Evolutionary conservation across 2,113 vertebrate species (phyloP).

Genomic region (Pterocles burchelli): DNA sequence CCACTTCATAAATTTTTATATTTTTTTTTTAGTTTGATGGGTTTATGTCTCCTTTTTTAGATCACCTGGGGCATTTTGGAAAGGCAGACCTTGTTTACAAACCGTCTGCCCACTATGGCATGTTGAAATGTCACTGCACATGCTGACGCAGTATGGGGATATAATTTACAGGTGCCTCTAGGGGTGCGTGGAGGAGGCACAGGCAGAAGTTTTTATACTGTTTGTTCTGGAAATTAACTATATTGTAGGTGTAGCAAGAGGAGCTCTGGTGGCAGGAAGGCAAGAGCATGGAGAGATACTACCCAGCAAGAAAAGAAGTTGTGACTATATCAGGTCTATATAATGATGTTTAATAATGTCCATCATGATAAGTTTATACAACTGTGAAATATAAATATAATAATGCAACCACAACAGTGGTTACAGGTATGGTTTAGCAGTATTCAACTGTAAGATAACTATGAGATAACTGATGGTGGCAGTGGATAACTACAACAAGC

Average conservation of each 20-base stretch:
- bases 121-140: not conserved
- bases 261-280: not conserved
- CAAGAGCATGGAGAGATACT: not conserved
- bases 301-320: not conserved
- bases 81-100: not conserved
- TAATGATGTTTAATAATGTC: not conserved
- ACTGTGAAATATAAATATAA: not conserved
- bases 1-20: not conserved
- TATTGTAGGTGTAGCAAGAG: not conserved
- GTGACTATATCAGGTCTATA: not conserved
- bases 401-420: not conserved
- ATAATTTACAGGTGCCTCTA: not conserved
- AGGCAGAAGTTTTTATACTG: not conserved
- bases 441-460: not conserved
- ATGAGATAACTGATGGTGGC: not conserved
- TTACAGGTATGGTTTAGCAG: not conserved
- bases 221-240: not conserved
- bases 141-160: not conserved
- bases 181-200: not conserved
- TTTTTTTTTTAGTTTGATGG: fast-evolving
- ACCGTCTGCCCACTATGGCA: not conserved
- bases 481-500: not conserved
- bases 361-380: not conserved
- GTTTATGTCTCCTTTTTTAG: not conserved
- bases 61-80: not conserved